Evolutionary conservation across 2,113 vertebrate genomes (phyloP).

Genomic region (Myocastor coypus): DNA sequence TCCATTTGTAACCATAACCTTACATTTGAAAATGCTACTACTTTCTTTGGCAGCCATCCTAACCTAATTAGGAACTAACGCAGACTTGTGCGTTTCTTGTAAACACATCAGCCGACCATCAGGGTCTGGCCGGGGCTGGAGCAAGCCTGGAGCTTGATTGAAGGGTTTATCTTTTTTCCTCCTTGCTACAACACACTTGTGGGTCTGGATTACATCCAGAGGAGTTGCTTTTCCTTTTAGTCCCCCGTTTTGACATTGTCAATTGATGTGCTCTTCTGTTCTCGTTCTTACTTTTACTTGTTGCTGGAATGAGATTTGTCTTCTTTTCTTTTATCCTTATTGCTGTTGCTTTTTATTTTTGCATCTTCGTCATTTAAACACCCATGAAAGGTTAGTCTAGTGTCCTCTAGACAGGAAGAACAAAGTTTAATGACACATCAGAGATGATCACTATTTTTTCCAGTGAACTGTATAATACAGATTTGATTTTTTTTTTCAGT

Average conservation of each 20-base stretch:
- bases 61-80: slow-evolving; percentile 75
- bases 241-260: slow-evolving; percentile 63
- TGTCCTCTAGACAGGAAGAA: neutral
- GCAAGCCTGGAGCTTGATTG: slow-evolving; percentile 63
- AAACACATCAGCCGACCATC: slow-evolving; percentile 62
- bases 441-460: neutral
- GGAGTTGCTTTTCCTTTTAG: slow-evolving; percentile 65
- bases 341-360: neutral
- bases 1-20: slow-evolving; percentile 75
- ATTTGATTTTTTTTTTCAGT: slow-evolving; percentile 5
- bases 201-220: slow-evolving; percentile 67
- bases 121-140: slow-evolving; percentile 38
- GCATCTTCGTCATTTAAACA: slow-evolving; percentile 9
- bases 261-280: slow-evolving; percentile 52
- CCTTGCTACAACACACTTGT: slow-evolving; percentile 36
- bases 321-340: slow-evolving; percentile 4
- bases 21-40: slow-evolving; percentile 72
- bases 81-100: slow-evolving; percentile 75
- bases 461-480: neutral
- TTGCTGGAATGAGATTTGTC: neutral
- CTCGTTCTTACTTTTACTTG: neutral
- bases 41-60: slow-evolving; percentile 75
- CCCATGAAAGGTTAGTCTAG: neutral
- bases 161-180: slow-evolving; percentile 69
- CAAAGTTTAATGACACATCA: neutral